Base-by-base conservation (phyloP, 2,888 invertebrate species). In the Luperina nickerlii region DNA sequence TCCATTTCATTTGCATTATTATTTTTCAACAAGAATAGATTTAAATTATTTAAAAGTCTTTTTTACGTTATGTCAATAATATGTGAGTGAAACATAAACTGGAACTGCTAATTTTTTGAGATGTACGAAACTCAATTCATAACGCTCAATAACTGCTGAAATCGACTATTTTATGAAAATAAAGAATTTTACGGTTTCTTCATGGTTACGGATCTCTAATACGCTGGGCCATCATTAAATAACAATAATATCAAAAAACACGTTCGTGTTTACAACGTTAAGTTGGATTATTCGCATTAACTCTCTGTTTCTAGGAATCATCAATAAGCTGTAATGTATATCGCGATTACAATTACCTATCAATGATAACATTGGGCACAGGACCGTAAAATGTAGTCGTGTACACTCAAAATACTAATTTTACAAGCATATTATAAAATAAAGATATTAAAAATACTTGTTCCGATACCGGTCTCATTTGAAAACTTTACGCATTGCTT, bases 341-440 rank as follows among this genome's bases (percentile, higher is more conserved):
- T 90, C 90, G 90, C 89, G 89, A 89, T 89, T 89, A 88, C 82
- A 87, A 77, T 76, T 89, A 84, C 87, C 90, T 88, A 84, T 84
- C 86, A 71, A 76, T 73, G 89, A 89, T 89, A 89, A 89, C 82
- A 86, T 75, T 85, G 82, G 71, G 45, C 51, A 79, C 74, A 83
- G 71, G 66, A 84, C 77, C 48, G 87, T 88, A 82, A 82, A 88
- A 79, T 80, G 82, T 85, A 83, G 78, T 70, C 54, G 13, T 73
- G 71, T 76, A 77, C 76, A 81, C 20, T 73, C 15, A 78, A 84
- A 87, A 79, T 76, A 83, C 70, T 0, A 75, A 77, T 73, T 88
- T 84, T 81, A 89, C 76, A 83, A 83, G 84, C 78, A 79, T 75
- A 85, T 75, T 86, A 75, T 78, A 82, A 84, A 79, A 76, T 86